These are phyloP conservation scores for Deroplatys truncata DNA, from an alignment of 2,888 invertebrate species.

Conservation along the genomic window DNA sequence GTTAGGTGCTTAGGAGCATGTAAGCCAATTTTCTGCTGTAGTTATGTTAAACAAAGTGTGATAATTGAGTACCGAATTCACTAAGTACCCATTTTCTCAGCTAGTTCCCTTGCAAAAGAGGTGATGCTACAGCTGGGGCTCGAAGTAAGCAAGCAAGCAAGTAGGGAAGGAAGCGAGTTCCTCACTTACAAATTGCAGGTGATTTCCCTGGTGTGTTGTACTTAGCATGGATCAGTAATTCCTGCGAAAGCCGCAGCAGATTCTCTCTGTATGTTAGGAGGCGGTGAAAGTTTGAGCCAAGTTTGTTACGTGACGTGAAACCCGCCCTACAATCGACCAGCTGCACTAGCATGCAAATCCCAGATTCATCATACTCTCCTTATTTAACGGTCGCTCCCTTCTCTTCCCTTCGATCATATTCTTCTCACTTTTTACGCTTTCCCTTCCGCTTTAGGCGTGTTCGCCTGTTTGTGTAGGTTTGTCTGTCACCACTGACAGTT, in stretches of 20 bases:
- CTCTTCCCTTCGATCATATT: no score
- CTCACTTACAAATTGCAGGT: not conserved
- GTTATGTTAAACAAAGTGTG: no score
- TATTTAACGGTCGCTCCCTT: not conserved
- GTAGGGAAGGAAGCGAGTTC: not conserved
- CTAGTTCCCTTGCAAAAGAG: no score
- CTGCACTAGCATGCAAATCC: not conserved
- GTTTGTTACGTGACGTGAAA: not conserved
- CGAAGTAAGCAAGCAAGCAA: no score
- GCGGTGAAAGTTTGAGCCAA: not conserved
- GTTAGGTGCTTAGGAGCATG: no score
- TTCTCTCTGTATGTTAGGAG: not conserved
- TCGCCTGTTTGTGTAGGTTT: no score
- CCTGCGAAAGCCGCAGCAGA: not conserved
- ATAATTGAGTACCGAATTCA: no score
- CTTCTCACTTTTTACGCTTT: not conserved
- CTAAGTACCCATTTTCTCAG: no score
- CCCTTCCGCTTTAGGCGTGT: not conserved
- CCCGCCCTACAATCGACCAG: no score
- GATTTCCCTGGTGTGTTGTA: not conserved
- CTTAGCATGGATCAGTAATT: not conserved
- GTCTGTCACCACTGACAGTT: no score
- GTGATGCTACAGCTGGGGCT: no score
- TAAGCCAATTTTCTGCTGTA: no score
- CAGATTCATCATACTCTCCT: not conserved